Evolutionary conservation across 2,888 invertebrate genomes (phyloP), one percentile per base, ranked within the genome.

Genomic region (Lissonota sp.): DNA sequence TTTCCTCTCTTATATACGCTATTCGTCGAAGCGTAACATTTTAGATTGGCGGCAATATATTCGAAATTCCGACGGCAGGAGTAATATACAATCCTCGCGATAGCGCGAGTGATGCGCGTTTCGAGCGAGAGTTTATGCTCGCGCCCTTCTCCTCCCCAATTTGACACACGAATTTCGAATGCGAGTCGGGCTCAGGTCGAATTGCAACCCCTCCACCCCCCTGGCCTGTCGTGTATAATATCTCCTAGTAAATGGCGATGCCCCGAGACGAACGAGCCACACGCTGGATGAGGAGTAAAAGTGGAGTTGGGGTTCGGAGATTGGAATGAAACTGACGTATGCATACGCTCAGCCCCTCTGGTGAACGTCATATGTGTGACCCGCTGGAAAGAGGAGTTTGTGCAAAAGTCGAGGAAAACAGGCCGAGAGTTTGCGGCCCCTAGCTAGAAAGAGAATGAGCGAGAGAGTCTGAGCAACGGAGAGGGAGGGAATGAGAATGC

Each of bases 391-490:
- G 58, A 44, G 12, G 37, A 55, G 70, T 62, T 53, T 67, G 16
- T 71, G 55, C 77, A 70, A 71, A 67, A 80, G 42, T 80, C 63
- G 73, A 74, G 66, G 73, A 72, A 78, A 80, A 77, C 78, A 78
- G 67, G 64, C 58, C 57, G 55, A 4, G 37, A 44, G 26, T 40
- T 73, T 6, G 42, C 16, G 26, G 12, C 16, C 14, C 14, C 4
- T 57, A 12, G 37, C 26, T 7, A 39, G 39, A 46, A 12, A 53
- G 40, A 63, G 44, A 7, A 7, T 37, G 53, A 12, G 55, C 64
- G 57, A n/a, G 39, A 49, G 49, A 57, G 63, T 58, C n/a, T 46
- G 49, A 53, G 63, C 49, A 60, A 16, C 0, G 46, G 14, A 58
- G 58, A 49, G 46, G 42, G 58, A 26, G 37, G 14, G 49, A 37